A percentile compares a stretch with the other conserved stretches of the same genome.
Evolutionary conservation across 2,888 invertebrate species (phyloP).

Genomic region (Microctonus aethiopoides): DNA sequence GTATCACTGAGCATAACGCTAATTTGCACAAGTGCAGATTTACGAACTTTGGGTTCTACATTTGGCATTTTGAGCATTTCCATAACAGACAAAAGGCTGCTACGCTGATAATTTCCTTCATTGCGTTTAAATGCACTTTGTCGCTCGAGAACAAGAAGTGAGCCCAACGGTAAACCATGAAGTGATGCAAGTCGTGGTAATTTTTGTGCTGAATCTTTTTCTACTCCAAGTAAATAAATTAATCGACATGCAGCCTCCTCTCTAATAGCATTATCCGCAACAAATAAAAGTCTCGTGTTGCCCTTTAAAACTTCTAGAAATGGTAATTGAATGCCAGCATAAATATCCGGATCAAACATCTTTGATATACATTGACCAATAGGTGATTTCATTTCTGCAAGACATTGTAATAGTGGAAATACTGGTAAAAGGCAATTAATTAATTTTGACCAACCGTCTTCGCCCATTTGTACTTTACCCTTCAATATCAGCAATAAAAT

Average conservation of each 20-base stretch:
- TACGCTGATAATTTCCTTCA: slow-evolving; percentile 65
- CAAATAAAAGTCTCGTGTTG: slow-evolving; percentile 69
- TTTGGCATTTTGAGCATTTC: slow-evolving; percentile 60
- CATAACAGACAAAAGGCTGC: slow-evolving; percentile 65
- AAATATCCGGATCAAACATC: slow-evolving; percentile 75
- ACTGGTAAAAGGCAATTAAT: slow-evolving; percentile 72
- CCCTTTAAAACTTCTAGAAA: slow-evolving; percentile 69
- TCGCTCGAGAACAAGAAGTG: slow-evolving; percentile 65
- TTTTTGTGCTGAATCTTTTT: slow-evolving; percentile 65
- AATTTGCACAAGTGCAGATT: slow-evolving; percentile 76
- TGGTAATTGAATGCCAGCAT: slow-evolving; percentile 72
- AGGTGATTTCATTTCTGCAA: slow-evolving; percentile 69
- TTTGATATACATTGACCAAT: slow-evolving; percentile 74
- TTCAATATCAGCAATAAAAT: slow-evolving; percentile 75
- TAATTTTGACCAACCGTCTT: slow-evolving; percentile 73
- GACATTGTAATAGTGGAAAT: slow-evolving; percentile 73
- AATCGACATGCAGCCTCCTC: slow-evolving; percentile 70
- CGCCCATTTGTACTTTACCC: slow-evolving; percentile 73
- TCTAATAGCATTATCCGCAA: slow-evolving; percentile 62
- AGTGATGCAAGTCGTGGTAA: slow-evolving; percentile 68
- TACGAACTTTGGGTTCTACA: slow-evolving; percentile 75
- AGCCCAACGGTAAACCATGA: slow-evolving; percentile 67
- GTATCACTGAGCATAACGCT: slow-evolving; percentile 76
- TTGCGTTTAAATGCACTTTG: slow-evolving; percentile 47
- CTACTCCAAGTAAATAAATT: slow-evolving; percentile 69